phyloP scores from a whole-genome alignment of 2,888 invertebrate species.

The Argyra leucocephala region DNA sequence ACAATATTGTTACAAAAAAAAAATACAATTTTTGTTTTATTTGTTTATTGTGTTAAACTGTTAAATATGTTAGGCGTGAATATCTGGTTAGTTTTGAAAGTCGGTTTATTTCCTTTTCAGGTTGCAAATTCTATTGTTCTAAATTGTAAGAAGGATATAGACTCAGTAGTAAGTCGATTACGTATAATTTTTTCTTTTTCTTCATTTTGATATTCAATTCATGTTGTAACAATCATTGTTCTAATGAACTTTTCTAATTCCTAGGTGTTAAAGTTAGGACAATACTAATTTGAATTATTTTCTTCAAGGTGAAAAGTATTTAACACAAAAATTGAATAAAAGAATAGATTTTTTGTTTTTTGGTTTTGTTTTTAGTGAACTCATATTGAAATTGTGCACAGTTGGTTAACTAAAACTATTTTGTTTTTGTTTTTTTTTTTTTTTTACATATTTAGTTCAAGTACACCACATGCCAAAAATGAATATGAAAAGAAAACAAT shows the following conservation, averaged over 20 bases:
- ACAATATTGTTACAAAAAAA: background rate
- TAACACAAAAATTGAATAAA: no score
- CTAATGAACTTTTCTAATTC: background rate
- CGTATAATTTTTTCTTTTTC: background rate
- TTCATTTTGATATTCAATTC: no score
- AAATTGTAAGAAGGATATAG: background rate
- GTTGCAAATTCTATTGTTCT: background rate
- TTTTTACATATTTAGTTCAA: no score
- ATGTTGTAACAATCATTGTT: background rate
- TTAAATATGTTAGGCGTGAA: background rate
- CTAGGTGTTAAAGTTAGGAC: background rate
- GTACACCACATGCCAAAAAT: conserved; percentile 2
- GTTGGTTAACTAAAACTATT: no score
- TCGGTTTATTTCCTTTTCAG: background rate
- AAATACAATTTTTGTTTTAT: background rate
- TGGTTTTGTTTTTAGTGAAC: no score
- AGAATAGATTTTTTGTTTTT: no score
- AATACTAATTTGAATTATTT: background rate
- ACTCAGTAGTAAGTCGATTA: conserved; percentile 1
- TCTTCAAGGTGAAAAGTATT: background rate
- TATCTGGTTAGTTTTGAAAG: background rate
- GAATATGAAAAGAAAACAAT: background rate
- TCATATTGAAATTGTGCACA: no score
- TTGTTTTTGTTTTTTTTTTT: background rate
- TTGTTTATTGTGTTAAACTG: background rate